These are phyloP conservation scores for Diabrotica undecimpunctata DNA, from an alignment of 1,140 invertebrate species.

Conservation along the genomic window DNA sequence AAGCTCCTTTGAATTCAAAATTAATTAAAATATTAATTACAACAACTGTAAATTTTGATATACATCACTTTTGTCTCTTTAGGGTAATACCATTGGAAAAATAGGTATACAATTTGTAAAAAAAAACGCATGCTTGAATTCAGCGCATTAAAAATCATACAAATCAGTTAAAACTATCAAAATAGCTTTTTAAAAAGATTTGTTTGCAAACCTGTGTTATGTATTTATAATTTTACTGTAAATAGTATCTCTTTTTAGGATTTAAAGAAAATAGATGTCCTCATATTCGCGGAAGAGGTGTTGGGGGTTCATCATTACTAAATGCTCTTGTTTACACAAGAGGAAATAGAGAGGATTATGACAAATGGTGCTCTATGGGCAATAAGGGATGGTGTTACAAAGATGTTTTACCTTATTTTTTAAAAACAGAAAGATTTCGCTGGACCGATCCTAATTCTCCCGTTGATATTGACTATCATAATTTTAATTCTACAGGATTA, in stretches of 20 bases:
- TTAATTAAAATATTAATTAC: too few species aligned
- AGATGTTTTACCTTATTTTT: conserved; percentile 60
- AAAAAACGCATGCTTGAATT: too few species aligned
- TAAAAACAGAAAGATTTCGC: conserved; percentile 44
- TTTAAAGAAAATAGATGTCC: conserved; percentile 36
- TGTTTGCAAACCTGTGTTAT: too few species aligned
- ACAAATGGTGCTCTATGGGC: conserved; percentile 64
- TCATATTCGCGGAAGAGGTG: conserved; percentile 45
- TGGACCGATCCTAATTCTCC: conserved; percentile 46
- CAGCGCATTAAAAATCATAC: too few species aligned
- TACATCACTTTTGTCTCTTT: too few species aligned
- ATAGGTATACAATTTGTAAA: too few species aligned
- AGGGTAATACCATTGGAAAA: too few species aligned
- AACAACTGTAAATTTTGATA: too few species aligned
- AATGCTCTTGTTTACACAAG: conserved; percentile 67
- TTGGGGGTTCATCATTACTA: conserved; percentile 58
- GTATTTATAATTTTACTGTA: neutral
- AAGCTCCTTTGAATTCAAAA: too few species aligned
- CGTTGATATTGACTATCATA: conserved; percentile 18
- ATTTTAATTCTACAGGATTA: conserved; percentile 11
- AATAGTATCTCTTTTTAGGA: conserved; percentile 38
- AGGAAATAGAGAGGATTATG: conserved; percentile 59
- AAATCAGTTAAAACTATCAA: too few species aligned
- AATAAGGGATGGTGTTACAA: conserved; percentile 65
- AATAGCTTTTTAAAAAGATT: too few species aligned